A percentile compares a stretch with the other conserved stretches of the same genome.
phyloP scores from a whole-genome alignment of 2,113 vertebrate species.

The Cranoglanis bouderius region DNA sequence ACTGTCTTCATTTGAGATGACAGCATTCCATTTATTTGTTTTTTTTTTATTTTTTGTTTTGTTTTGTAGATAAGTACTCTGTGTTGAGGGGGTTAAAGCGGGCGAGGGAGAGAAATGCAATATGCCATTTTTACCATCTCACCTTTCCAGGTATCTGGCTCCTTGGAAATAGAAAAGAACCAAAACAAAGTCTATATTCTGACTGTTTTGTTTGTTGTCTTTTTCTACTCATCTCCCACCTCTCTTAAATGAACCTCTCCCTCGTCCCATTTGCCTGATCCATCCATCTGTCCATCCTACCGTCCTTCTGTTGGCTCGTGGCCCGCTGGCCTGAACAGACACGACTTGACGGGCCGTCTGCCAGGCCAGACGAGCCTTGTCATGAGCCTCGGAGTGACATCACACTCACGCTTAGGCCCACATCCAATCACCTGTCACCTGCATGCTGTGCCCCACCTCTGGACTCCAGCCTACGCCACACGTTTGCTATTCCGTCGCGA shows the following conservation, averaged over 20 bases:
- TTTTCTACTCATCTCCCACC: constrained; percentile 75
- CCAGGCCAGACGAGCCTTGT: constrained; percentile 51
- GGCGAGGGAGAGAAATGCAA: constrained; percentile 76
- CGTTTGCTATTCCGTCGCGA: constrained; percentile 54
- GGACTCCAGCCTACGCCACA: constrained; percentile 55
- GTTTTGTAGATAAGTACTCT: constrained; percentile 83
- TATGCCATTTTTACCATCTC: constrained; percentile 80
- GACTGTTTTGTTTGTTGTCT: constrained; percentile 76
- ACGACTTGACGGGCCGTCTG: constrained; percentile 48
- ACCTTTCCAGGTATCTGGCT: constrained; percentile 78
- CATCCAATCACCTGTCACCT: constrained; percentile 54
- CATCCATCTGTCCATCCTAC: constrained; percentile 42
- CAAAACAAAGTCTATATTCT: constrained; percentile 73
- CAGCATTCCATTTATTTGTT: constrained; percentile 40
- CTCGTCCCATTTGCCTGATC: constrained; percentile 54
- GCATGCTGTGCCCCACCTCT: constrained; percentile 57
- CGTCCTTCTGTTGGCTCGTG: background rate
- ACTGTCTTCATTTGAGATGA: constrained; percentile 72
- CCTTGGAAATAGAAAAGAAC: constrained; percentile 69
- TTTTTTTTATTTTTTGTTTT: constrained; percentile 60
- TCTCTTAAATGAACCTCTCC: constrained; percentile 63
- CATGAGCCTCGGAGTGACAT: constrained; percentile 55
- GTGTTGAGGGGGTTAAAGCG: constrained; percentile 80
- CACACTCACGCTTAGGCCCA: constrained; percentile 52
- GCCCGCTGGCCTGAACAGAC: constrained; percentile 37